Conservation (phyloP, 2,797 vertebrate genomes). For the Euphonia xanthogaster region DNA sequence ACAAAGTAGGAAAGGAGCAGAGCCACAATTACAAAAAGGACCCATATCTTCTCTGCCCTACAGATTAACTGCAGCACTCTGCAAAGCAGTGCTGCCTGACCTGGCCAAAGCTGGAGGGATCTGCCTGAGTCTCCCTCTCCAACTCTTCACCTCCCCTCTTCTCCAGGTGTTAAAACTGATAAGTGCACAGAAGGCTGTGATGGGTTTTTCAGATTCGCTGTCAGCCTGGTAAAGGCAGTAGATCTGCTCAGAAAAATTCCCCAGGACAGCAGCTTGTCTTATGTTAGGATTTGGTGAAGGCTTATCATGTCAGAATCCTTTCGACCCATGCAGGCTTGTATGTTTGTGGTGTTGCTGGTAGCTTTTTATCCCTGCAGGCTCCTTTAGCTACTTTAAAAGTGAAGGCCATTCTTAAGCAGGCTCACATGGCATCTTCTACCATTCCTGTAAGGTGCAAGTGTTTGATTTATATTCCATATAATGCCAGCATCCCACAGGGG, state of each 20-base stretch:
- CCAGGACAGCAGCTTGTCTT: constrained; percentile 7
- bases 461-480: not conserved
- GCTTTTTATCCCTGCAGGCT: not conserved
- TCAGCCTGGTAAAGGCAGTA: not conserved
- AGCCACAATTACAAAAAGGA: not conserved
- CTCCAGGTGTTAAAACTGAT: not conserved
- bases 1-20: not conserved
- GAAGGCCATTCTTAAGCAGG: not conserved
- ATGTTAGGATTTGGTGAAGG: not conserved
- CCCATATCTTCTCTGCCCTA: not conserved
- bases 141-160: not conserved
- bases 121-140: not conserved
- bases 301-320: not conserved
- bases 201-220: not conserved
- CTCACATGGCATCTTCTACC: fast-evolving
- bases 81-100: not conserved
- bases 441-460: not conserved
- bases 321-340: not conserved
- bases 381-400: not conserved
- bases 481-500: not conserved
- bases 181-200: not conserved
- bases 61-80: not conserved
- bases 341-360: not conserved
- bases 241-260: constrained; percentile 26
- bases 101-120: not conserved